Percentiles rank a stretch among this genome's conserved stretches.
These are phyloP conservation scores for Varecia variegata DNA, from an alignment of 2,797 vertebrate species.

Conservation along the genomic window DNA sequence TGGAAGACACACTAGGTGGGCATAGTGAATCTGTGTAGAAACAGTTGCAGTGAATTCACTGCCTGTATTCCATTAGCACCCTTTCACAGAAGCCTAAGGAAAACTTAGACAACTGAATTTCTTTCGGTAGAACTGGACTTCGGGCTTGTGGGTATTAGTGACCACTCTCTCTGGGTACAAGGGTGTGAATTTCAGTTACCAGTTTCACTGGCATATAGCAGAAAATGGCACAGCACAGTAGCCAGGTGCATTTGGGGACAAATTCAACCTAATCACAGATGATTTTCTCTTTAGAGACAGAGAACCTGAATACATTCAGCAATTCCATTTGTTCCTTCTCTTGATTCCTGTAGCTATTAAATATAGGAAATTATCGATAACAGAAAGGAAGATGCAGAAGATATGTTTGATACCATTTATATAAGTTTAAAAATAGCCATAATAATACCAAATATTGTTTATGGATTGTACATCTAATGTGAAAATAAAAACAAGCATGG, in stretches of 20 bases:
- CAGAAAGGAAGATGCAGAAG: conserved; percentile 9
- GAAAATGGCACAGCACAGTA: not conserved
- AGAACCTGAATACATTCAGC: not conserved
- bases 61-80: not conserved
- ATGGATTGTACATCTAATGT: not conserved
- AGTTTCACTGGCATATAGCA: not conserved
- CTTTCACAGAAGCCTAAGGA: conserved; percentile 6
- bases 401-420: conserved; percentile 20
- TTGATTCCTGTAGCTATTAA: not conserved
- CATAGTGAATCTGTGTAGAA: not conserved
- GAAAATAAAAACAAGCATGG: not conserved
- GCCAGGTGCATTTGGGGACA: not conserved
- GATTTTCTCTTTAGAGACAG: not conserved
- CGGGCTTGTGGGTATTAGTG: not conserved
- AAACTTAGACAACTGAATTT: conserved; percentile 9
- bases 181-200: not conserved
- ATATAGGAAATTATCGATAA: conserved; percentile 19
- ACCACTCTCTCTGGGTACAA: not conserved
- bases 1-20: not conserved
- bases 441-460: not conserved
- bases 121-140: not conserved
- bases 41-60: not conserved
- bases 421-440: conserved; percentile 6
- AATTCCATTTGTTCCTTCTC: not conserved
- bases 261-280: not conserved